Conservation (phyloP, 2,113 vertebrate species). For the Pavo muticus region DNA sequence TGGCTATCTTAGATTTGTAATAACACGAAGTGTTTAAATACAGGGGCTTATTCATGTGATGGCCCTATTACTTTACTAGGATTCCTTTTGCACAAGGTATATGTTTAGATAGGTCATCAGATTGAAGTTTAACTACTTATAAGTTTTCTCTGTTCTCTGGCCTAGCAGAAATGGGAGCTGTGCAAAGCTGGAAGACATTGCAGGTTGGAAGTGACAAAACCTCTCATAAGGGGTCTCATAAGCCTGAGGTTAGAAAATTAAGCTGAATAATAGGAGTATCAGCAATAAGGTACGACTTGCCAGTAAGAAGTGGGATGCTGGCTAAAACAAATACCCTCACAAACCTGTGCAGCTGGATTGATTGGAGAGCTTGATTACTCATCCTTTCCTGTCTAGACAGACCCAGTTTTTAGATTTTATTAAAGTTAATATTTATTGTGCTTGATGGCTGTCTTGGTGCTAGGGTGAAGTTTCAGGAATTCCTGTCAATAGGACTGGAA, state of each 20-base stretch:
- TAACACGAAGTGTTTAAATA: neutral
- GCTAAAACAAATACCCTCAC: conserved; percentile 29
- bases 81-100: neutral
- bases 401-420: conserved; percentile 25
- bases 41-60: neutral
- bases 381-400: conserved; percentile 75
- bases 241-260: neutral
- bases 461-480: neutral
- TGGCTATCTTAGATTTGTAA: neutral
- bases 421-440: conserved; percentile 16
- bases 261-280: neutral
- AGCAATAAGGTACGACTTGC: neutral
- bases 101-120: neutral
- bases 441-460: conserved; percentile 13
- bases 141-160: neutral
- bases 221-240: neutral
- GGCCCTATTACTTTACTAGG: neutral
- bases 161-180: neutral
- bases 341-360: conserved; percentile 40
- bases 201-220: neutral
- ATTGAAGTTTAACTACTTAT: neutral
- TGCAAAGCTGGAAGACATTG: neutral
- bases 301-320: conserved; percentile 28
- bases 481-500: neutral
- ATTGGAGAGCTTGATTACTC: conserved; percentile 57